Conservation (phyloP, 2,113 vertebrate genomes). For the Columba livia region DNA sequence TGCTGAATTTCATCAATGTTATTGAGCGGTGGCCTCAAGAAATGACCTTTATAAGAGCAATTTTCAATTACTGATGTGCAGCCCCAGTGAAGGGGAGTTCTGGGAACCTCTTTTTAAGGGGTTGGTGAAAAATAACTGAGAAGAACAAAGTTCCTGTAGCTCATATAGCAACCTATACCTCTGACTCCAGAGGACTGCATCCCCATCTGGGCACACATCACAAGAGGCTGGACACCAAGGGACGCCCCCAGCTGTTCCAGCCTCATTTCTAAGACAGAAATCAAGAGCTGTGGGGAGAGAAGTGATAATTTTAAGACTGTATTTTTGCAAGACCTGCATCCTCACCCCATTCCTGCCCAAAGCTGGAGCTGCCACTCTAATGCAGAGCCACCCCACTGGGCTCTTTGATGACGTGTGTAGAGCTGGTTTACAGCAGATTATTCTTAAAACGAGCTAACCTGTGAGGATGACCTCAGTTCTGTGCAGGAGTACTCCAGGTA, state of each 20-base stretch:
- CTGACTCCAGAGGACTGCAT: background rate
- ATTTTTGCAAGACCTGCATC: background rate
- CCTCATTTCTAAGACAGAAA: background rate
- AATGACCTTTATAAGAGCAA: background rate
- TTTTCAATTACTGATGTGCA: background rate
- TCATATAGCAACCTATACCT: background rate
- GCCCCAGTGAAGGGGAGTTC: background rate
- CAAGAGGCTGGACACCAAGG: background rate
- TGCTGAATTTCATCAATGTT: accelerated
- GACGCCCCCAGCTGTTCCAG: background rate
- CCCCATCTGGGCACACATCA: accelerated
- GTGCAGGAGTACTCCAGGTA: background rate
- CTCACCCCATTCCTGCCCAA: accelerated
- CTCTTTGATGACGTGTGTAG: background rate
- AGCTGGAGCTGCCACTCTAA: background rate
- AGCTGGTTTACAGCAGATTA: background rate
- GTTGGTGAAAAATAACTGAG: background rate
- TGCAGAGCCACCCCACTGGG: background rate
- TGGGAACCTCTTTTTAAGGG: background rate
- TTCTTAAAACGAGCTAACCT: background rate
- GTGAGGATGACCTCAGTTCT: background rate
- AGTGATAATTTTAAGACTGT: background rate
- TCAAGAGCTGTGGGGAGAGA: background rate
- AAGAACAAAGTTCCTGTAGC: background rate
- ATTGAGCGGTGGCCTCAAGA: background rate